Percentiles rank a stretch among this genome's conserved stretches.
Conservation (phyloP, 2,888 invertebrate genomes). For the Piscicola geometra region DNA sequence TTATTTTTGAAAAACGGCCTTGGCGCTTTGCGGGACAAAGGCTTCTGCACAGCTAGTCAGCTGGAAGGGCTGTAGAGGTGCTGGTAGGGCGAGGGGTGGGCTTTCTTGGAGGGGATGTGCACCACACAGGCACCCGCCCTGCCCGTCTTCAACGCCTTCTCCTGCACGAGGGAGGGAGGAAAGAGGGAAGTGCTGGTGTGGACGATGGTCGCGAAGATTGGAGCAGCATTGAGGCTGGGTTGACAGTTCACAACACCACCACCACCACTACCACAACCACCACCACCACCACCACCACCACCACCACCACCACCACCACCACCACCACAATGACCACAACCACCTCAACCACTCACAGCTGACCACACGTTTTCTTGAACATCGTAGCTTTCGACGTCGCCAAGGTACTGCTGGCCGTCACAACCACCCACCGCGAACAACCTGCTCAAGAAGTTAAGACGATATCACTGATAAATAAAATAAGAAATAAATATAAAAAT, state of each 20-base stretch:
- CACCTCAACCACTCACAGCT: slow-evolving; percentile 53
- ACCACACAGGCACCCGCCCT: slow-evolving; percentile 85
- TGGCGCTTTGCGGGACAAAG: too few species aligned
- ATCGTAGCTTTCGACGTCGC: slow-evolving; percentile 78
- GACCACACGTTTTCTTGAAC: slow-evolving; percentile 62
- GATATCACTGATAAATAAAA: too few species aligned
- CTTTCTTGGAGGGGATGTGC: slow-evolving; percentile 46
- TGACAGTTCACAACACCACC: too few species aligned
- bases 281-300: too few species aligned
- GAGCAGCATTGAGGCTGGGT: too few species aligned
- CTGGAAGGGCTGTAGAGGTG: slow-evolving; percentile 16
- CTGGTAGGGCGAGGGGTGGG: slow-evolving; percentile 37
- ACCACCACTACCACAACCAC: too few species aligned
- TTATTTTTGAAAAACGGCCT: too few species aligned
- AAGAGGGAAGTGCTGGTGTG: neutral
- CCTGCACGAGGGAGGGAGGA: slow-evolving; percentile 60
- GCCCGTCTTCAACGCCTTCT: slow-evolving; percentile 74
- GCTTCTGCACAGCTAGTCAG: slow-evolving; percentile 22
- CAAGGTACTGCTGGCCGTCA: slow-evolving; percentile 80
- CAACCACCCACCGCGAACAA: slow-evolving; percentile 82
- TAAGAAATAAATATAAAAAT: too few species aligned
- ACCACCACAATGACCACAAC: too few species aligned
- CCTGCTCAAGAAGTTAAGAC: too few species aligned
- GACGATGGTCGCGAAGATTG: too few species aligned
- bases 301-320: too few species aligned